These are phyloP conservation scores for Ceramica pisi DNA, from an alignment of 2,888 invertebrate genomes.

Conservation along the genomic window DNA sequence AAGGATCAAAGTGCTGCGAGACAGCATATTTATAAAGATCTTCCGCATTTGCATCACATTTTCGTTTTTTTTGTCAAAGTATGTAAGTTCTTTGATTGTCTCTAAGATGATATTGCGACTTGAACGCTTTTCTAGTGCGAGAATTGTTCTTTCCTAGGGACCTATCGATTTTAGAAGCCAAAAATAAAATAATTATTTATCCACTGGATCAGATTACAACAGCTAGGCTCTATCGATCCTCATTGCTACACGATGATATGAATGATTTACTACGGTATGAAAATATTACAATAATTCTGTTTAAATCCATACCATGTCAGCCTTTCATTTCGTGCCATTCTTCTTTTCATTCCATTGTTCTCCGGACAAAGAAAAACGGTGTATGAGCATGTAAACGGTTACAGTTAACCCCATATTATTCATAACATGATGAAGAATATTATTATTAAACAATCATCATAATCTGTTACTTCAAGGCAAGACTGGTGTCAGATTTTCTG, in stretches of 20 bases:
- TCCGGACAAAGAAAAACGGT: constrained; percentile 17
- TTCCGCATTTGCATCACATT: no score
- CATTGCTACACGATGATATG: background rate
- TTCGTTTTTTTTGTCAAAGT: no score
- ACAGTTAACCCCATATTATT: background rate
- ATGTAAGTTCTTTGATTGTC: no score
- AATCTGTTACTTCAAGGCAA: background rate
- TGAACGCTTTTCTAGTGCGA: no score
- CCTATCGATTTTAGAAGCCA: no score
- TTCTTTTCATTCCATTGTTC: constrained; percentile 18
- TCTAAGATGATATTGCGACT: no score
- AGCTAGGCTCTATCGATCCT: background rate
- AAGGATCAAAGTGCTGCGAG: background rate
- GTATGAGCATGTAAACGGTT: background rate
- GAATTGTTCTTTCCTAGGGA: no score
- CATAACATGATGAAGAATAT: background rate
- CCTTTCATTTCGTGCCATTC: constrained; percentile 12
- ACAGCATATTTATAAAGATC: no score
- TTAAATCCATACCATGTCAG: background rate
- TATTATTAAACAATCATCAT: background rate
- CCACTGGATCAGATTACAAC: background rate
- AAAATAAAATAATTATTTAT: no score
- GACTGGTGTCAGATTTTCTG: background rate
- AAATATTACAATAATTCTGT: constrained; percentile 1
- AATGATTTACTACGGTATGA: constrained; percentile 4